Conservation (phyloP, 2,113 vertebrate genomes). For the Notothenia rossii region DNA sequence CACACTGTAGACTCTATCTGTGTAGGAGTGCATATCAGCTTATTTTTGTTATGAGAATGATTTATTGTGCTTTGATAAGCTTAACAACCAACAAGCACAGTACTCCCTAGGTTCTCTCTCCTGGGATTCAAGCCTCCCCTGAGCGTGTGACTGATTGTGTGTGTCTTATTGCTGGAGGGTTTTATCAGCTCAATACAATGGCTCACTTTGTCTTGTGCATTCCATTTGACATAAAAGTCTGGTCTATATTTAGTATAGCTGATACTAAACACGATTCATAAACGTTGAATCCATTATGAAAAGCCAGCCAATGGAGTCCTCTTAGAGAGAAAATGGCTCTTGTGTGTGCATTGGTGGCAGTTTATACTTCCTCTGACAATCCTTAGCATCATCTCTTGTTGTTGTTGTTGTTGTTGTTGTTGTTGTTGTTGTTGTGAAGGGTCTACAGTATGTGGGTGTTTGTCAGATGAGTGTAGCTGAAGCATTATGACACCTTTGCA, state of each 20-base stretch:
- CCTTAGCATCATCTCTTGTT: too few species aligned
- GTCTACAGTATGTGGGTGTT: background rate
- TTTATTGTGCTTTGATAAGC: slow-evolving; percentile 43
- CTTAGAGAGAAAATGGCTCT: background rate
- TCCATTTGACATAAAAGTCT: slow-evolving; percentile 54
- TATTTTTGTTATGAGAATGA: slow-evolving; percentile 27
- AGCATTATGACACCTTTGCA: background rate
- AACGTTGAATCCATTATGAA: background rate
- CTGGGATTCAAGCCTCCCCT: background rate
- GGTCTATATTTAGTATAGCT: background rate
- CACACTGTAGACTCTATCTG: background rate
- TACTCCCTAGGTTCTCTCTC: background rate
- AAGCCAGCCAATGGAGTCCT: background rate
- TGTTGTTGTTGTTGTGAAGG: too few species aligned
- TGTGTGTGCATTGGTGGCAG: background rate
- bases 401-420: too few species aligned
- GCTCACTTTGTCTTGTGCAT: slow-evolving; percentile 32
- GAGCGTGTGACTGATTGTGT: background rate
- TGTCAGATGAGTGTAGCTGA: background rate
- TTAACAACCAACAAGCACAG: background rate
- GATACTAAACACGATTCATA: slow-evolving; percentile 1
- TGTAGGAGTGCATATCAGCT: background rate
- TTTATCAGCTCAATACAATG: slow-evolving; percentile 54
- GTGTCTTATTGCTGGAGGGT: slow-evolving; percentile 12
- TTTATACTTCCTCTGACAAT: too few species aligned